Conservation (phyloP, 2,113 vertebrate genomes). For the Pongo pygmaeus region DNA sequence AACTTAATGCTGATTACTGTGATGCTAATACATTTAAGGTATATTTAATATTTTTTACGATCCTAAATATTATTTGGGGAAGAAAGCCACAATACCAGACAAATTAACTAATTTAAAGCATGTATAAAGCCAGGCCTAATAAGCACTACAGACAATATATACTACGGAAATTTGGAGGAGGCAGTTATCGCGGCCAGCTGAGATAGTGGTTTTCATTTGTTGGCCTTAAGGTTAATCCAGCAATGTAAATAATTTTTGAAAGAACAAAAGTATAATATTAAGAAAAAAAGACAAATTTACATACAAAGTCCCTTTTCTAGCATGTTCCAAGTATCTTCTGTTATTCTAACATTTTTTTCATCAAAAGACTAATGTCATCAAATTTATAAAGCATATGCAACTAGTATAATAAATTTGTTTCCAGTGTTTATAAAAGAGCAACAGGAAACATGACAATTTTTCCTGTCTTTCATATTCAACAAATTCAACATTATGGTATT, state of each 20-base stretch:
- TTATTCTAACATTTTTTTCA: constrained; percentile 49
- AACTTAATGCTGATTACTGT: background rate
- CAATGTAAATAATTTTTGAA: constrained; percentile 41
- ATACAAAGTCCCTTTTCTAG: constrained; percentile 20
- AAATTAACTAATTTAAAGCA: background rate
- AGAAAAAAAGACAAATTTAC: constrained; percentile 22
- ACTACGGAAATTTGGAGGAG: background rate
- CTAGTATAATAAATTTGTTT: constrained; percentile 55
- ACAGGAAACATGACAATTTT: constrained; percentile 71
- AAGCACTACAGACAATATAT: background rate
- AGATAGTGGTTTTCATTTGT: constrained; percentile 20
- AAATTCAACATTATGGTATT: constrained; percentile 49
- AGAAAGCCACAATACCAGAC: background rate
- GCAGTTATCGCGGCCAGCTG: background rate
- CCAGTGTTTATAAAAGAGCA: constrained; percentile 63
- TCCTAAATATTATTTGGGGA: constrained; percentile 24
- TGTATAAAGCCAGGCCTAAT: background rate
- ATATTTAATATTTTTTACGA: background rate
- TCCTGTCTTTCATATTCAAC: constrained; percentile 69
- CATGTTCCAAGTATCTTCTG: constrained; percentile 33
- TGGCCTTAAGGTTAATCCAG: constrained; percentile 27
- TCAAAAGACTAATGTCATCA: constrained; percentile 48
- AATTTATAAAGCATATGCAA: constrained; percentile 66
- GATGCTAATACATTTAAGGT: background rate
- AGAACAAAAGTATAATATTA: constrained; percentile 29